Evolutionary conservation across 2,797 vertebrate species (phyloP), one percentile per base, ranked within the genome.

Genomic region (Dryobates pubescens): DNA sequence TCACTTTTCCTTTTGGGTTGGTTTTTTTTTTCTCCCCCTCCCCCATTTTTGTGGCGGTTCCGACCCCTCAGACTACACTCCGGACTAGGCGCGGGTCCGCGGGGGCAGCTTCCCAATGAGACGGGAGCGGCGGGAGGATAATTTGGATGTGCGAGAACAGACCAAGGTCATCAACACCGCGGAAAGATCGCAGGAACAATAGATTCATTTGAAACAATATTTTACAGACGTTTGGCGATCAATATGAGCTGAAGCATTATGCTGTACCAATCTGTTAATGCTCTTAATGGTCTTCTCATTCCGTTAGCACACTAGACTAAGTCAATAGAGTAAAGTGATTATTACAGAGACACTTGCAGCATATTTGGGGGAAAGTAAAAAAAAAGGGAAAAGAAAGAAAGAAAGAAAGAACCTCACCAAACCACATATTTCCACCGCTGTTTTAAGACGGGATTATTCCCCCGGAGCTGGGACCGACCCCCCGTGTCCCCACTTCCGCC

Each of bases 221-320:
- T 98, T 98, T 97, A 98, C 98, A 98, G 98, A 98, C 98, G 98
- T 98, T 98, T 96, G 68, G 96, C 94, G 98, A 99, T 99, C 98
- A 97, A 99, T 99, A 98, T 61, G 96, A 97, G 97, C 98, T 98
- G 98, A 97, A 98, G 98, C 98, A 98, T 98, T 98, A 98, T 98
- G 98, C 97, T 97, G 98, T 96, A 97, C 96, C 97, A 98, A 98
- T 99, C 98, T 98, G 98, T 98, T 99, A 97, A 99, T 99, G 98
- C 98, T 96, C 98, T 92, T 99, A 98, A 99, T 99, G 98, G 98
- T 97, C 96, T 97, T 97, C 97, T 97, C 96, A 98, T 97, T 98
- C 98, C 98, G 98, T 97, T 98, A 97, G 98, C 97, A 90, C 96
- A 96, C 96, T 97, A 94, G 95, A 94, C 90, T 96, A 70, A 97